Evolutionary conservation across 2,797 vertebrate species (phyloP).

Genomic region (Helostoma temminkii): DNA sequence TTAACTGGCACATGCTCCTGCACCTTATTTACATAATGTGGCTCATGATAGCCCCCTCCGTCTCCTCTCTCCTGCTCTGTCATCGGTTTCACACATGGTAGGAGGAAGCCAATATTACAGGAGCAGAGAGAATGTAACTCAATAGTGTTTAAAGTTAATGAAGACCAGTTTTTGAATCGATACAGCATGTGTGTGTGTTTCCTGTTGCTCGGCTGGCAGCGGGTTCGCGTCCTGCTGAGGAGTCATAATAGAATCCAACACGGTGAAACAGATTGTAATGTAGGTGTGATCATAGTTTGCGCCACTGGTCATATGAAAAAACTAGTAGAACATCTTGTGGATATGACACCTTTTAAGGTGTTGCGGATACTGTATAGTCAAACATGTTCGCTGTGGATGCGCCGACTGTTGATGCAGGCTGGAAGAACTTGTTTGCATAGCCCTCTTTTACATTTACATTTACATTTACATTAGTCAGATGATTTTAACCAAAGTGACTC

Average conservation of each 20-base stretch:
- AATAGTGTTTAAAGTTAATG: constrained; percentile 14
- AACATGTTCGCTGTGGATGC: constrained; percentile 21
- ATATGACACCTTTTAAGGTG: constrained; percentile 59
- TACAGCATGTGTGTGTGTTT: constrained; percentile 14
- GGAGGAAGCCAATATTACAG: constrained; percentile 11
- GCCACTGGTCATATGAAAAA: constrained; percentile 37
- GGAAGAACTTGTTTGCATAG: background rate
- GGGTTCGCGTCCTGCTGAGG: constrained; percentile 39
- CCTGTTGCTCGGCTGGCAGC: constrained; percentile 37
- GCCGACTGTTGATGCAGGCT: background rate
- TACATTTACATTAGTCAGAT: too few species aligned
- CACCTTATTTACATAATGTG: constrained; percentile 83
- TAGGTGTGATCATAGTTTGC: constrained; percentile 37
- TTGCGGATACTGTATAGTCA: constrained; percentile 40
- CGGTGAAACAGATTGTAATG: constrained; percentile 47
- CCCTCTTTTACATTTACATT: too few species aligned
- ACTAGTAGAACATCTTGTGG: constrained; percentile 50
- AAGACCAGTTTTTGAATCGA: constrained; percentile 6
- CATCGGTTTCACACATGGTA: constrained; percentile 40
- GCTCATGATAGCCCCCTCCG: constrained; percentile 48
- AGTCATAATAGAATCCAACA: constrained; percentile 41
- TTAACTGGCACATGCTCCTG: constrained; percentile 79
- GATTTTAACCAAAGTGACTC: too few species aligned
- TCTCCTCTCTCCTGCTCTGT: constrained; percentile 16
- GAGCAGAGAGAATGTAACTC: background rate